These are phyloP conservation scores for Mastigias papua DNA, from an alignment of 30 jellyfish, hydroid and myxozoan species.

Conservation along the genomic window DNA sequence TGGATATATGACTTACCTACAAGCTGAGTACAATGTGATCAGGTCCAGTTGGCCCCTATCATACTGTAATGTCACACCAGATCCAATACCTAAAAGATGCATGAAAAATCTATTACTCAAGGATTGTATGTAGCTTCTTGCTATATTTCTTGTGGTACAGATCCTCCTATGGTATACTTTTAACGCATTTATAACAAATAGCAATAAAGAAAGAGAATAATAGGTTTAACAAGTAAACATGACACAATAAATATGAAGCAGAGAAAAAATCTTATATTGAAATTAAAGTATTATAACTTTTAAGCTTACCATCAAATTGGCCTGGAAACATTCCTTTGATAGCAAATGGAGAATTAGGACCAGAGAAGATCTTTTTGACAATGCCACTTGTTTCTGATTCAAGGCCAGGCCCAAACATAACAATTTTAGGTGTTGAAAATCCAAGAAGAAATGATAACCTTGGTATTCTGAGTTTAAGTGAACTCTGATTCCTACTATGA, in stretches of 20 bases:
- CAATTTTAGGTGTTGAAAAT: constrained; percentile 84
- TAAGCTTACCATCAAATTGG: constrained; percentile 90
- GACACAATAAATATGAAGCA: no score
- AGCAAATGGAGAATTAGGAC: constrained; percentile 82
- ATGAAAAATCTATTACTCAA: no score
- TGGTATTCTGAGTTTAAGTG: constrained; percentile 75
- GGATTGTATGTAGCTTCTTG: no score
- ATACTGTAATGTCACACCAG: constrained; percentile 91
- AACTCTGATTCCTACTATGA: background rate
- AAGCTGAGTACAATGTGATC: constrained; percentile 79
- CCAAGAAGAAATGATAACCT: constrained; percentile 88
- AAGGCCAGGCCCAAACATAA: constrained; percentile 99
- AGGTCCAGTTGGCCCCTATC: constrained; percentile 82
- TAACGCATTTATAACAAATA: no score
- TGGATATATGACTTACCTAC: constrained; percentile 59
- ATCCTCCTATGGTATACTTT: no score
- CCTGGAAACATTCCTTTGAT: constrained; percentile 99
- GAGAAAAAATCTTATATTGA: no score
- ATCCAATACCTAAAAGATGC: constrained; percentile 91
- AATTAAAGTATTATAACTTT: background rate
- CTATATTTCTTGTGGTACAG: no score
- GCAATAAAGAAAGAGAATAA: no score
- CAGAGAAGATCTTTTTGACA: constrained; percentile 82
- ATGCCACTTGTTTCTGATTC: constrained; percentile 89
- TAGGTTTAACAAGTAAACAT: no score